Evolutionary conservation across 2,888 invertebrate genomes (phyloP).

Genomic region (Plutella xylostella): DNA sequence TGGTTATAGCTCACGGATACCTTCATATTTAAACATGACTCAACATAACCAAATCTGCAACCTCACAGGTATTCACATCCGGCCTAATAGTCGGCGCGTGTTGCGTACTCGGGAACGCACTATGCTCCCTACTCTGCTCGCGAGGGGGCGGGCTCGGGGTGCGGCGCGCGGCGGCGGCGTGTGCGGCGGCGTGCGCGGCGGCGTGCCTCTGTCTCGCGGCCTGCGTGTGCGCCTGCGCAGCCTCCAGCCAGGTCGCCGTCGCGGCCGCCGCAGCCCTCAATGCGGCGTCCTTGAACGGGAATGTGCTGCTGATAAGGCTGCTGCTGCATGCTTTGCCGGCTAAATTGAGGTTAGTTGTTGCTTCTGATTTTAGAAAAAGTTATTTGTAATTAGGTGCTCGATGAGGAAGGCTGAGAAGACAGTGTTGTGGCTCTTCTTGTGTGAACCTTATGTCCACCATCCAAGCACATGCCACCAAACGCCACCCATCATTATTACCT

Average conservation of each 20-base stretch:
- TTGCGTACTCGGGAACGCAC: conserved; percentile 51
- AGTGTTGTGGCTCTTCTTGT: too few species aligned
- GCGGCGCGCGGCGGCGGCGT: conserved; percentile 42
- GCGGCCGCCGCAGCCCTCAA: conserved; percentile 53
- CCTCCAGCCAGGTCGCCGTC: conserved; percentile 37
- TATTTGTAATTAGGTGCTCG: too few species aligned
- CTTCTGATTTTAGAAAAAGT: too few species aligned
- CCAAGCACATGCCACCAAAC: too few species aligned
- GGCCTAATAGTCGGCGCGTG: conserved; percentile 55
- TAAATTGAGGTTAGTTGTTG: conserved; percentile 47
- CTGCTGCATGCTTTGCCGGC: conserved; percentile 49
- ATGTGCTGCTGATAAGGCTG: conserved; percentile 49
- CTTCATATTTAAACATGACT: too few species aligned
- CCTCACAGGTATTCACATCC: conserved; percentile 49
- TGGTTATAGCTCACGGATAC: too few species aligned
- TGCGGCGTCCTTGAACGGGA: conserved; percentile 56
- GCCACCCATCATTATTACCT: too few species aligned
- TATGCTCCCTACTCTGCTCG: conserved; percentile 42
- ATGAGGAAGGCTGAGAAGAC: too few species aligned
- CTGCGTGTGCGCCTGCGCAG: conserved; percentile 43
- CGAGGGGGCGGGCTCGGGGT: conserved; percentile 49
- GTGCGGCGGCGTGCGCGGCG: conserved; percentile 44
- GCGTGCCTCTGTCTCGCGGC: conserved; percentile 48
- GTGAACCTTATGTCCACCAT: too few species aligned
- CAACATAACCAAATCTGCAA: too few species aligned